These are phyloP conservation scores for Dicerorhinus sumatrensis DNA, from an alignment of 2,113 vertebrate species.

Conservation along the genomic window DNA sequence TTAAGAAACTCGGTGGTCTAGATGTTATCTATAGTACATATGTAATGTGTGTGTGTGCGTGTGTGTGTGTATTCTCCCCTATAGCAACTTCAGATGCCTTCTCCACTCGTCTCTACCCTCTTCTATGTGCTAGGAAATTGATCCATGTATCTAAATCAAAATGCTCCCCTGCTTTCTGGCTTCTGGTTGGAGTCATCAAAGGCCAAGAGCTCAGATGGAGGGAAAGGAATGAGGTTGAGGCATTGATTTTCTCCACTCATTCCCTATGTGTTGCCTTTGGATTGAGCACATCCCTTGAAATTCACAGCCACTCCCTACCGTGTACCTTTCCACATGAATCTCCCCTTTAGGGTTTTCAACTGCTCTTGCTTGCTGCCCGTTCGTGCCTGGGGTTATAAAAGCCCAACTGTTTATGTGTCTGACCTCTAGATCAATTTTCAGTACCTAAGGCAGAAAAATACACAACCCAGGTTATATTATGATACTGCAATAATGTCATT, in stretches of 20 bases:
- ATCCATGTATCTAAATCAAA: slow-evolving; percentile 3
- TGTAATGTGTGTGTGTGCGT: background rate
- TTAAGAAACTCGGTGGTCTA: background rate
- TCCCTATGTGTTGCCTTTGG: too few species aligned
- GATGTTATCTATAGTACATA: background rate
- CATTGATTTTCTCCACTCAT: background rate
- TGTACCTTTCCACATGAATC: background rate
- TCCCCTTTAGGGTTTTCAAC: background rate
- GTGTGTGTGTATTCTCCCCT: background rate
- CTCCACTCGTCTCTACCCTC: background rate
- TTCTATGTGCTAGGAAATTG: background rate
- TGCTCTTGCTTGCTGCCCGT: background rate
- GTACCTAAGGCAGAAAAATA: background rate
- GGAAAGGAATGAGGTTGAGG: background rate
- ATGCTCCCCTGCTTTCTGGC: background rate
- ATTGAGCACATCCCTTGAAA: background rate
- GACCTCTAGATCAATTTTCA: background rate
- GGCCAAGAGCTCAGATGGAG: background rate
- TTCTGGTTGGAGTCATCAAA: background rate
- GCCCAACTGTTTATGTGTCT: background rate
- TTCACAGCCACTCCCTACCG: background rate
- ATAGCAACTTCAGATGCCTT: background rate
- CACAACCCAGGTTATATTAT: background rate
- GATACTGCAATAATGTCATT: background rate
- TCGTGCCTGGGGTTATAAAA: background rate